A percentile compares a stretch with the other conserved stretches of the same genome.
Evolutionary conservation across 2,113 vertebrate species (phyloP).

Genomic region (Heterochromis multidens): DNA sequence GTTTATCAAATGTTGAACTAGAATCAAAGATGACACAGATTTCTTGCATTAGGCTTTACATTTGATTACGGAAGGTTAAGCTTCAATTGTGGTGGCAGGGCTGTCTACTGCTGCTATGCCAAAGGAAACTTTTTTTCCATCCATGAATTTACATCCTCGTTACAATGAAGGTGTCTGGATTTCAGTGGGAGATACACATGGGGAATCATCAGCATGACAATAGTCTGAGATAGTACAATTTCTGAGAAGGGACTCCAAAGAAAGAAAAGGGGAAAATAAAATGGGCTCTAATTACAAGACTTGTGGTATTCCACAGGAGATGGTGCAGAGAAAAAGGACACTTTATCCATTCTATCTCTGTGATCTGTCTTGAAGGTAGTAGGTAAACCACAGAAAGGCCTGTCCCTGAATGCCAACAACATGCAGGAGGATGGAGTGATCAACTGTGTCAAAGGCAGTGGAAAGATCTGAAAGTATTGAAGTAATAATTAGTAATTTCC

Average conservation of each 20-base stretch:
- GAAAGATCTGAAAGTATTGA: no score
- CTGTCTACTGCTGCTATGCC: not conserved
- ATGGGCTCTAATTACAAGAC: not conserved
- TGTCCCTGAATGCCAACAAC: not conserved
- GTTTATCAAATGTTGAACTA: not conserved
- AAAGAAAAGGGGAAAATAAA: not conserved
- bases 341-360: not conserved
- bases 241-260: not conserved
- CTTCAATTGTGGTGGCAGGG: not conserved
- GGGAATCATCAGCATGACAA: not conserved
- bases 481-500: no score
- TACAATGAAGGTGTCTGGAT: not conserved
- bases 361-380: not conserved
- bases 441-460: no score
- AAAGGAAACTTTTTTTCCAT: accelerated
- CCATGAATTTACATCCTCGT: not conserved
- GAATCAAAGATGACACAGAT: not conserved
- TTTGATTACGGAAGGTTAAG: not conserved
- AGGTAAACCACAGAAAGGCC: not conserved
- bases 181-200: not conserved
- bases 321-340: not conserved
- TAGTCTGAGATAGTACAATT: not conserved
- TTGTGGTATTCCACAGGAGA: no score
- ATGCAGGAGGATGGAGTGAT: not conserved
- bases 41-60: not conserved